Base-by-base conservation (phyloP, 2,888 invertebrate species). In the Drosophila longiperda region DNA sequence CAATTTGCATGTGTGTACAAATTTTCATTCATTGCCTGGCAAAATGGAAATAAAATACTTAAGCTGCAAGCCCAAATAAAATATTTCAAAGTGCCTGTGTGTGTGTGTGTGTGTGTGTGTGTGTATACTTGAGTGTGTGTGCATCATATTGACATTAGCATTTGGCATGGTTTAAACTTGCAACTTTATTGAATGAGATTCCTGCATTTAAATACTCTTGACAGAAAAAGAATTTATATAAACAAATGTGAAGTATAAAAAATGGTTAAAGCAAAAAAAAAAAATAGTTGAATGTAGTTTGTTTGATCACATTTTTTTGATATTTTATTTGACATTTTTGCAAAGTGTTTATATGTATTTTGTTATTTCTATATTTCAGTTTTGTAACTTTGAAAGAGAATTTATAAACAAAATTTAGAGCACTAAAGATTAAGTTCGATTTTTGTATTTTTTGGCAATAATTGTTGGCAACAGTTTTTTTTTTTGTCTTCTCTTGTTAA, bases 21-120 rank as follows among this genome's bases (percentile, higher is more conserved):
- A 82, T 75, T 80, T 84, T 83, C 88, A 84, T 84, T 84, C 84
- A 84, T 87, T 83, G 85, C 80, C 73, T 52, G 70, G 72, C 80
- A 64, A 68, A 82, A 76, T 78, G 82, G 76, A 84, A 82, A 84
- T 85, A 82, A 69, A 81, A 81, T 67, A 23, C 76, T 80, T 74
- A 70, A 77, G 66, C 77, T 23, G 69, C 78, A 66, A 73, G 73
- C 60, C 60, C 80, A 79, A 79, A 78, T 79, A 75, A 53, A 71
- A 66, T 67, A 64, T 75, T 75, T 75, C 77, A 75, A 72, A 75
- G 60, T 36, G 23, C 34, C 23, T 40, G 7, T 34, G 8, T 32
- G 15, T 64, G 20, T 38, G 29, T 32, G 3, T 42, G 6, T 45
- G 23, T 49, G 5, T 64, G 26, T 52, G 15, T 52, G 17, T 60